Percentiles rank a stretch among this genome's conserved stretches.
phyloP scores from a whole-genome alignment of 2,888 invertebrate species.

The Tetanocera ferruginea region DNA sequence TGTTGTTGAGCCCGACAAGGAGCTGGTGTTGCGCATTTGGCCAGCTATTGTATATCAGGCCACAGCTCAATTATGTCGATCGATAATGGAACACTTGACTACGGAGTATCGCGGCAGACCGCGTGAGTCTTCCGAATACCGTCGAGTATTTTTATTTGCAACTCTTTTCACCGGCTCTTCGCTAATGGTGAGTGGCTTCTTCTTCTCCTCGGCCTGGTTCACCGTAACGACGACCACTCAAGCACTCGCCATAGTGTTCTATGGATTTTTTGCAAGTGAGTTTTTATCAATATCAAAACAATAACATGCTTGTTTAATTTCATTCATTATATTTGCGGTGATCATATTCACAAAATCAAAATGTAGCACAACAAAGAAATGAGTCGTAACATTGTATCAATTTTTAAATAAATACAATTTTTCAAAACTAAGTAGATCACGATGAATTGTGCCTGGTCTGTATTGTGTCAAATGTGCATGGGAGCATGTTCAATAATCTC shows the following conservation, averaged over 20 bases:
- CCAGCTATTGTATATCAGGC: conserved; percentile 69
- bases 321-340: too few relatives aligned
- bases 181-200: conserved; percentile 65
- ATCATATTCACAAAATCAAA: too few relatives aligned
- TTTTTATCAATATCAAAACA: not conserved
- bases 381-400: not conserved
- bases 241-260: conserved; percentile 65
- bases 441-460: too few relatives aligned
- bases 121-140: conserved; percentile 62
- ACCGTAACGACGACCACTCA: conserved; percentile 65
- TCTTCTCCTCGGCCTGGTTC: conserved; percentile 69
- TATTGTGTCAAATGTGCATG: too few relatives aligned
- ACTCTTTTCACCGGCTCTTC: conserved; percentile 64
- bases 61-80: conserved; percentile 65
- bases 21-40: conserved; percentile 67
- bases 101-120: conserved; percentile 64
- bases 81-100: conserved; percentile 65
- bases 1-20: conserved; percentile 68
- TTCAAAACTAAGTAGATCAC: too few relatives aligned
- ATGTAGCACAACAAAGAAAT: not conserved
- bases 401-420: too few relatives aligned
- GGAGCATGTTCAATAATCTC: too few relatives aligned
- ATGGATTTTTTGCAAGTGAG: conserved; percentile 67
- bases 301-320: not conserved
- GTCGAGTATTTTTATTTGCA: conserved; percentile 63